A percentile compares a stretch with the other conserved stretches of the same genome.
Conservation (phyloP, 2,888 invertebrate genomes). For the Geophilus truncorum region DNA sequence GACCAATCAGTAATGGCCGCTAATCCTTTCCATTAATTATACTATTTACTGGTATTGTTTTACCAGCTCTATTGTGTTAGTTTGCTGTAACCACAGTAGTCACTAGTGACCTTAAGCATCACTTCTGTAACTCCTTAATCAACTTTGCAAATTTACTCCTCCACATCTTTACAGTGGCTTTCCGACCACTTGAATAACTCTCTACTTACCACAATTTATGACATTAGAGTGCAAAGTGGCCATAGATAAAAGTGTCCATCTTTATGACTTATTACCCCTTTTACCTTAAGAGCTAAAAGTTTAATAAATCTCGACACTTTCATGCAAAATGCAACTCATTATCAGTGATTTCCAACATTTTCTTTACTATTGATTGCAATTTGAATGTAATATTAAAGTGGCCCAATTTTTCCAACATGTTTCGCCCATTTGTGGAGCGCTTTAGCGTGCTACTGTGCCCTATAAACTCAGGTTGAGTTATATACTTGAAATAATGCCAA, state of each 20-base stretch:
- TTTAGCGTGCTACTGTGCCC: neutral
- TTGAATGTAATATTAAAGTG: neutral
- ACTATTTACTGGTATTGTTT: no score
- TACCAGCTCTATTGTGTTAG: no score
- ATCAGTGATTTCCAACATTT: neutral
- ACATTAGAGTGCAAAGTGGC: neutral
- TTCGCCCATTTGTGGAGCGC: neutral
- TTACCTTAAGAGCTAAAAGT: neutral
- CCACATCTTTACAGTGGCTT: neutral
- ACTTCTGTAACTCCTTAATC: no score
- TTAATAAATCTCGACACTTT: no score
- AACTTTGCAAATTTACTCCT: neutral
- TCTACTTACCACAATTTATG: constrained; percentile 7
- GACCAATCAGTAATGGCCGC: no score
- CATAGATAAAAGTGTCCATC: constrained; percentile 2
- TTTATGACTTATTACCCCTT: neutral
- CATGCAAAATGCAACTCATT: neutral
- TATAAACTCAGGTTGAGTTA: neutral
- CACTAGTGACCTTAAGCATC: no score
- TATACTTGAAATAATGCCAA: neutral
- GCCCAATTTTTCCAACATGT: neutral
- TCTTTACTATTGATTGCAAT: neutral
- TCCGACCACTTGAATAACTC: constrained; percentile 19
- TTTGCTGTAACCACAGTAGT: no score
- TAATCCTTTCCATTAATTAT: no score